Evolutionary conservation across 2,113 vertebrate genomes (phyloP), one percentile per base, ranked within the genome.

Genomic region (Proteles cristata): DNA sequence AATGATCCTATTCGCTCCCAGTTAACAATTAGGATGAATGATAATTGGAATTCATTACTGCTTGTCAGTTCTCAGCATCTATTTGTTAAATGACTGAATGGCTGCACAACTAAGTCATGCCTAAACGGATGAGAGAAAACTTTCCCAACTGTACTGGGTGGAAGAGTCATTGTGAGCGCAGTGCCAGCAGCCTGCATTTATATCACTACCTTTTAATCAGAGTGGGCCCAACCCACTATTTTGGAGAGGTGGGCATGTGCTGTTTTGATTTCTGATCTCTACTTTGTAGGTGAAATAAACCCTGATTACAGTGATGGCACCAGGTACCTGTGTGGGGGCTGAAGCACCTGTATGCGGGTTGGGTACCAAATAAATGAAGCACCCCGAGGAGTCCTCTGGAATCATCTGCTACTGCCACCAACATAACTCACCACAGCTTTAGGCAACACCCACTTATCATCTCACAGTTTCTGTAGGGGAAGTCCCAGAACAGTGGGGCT

Each of bases 241-340:
- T 77, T 25, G 0, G 4, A 2, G 9, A 19, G 4, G 26, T 35
- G 4, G 11, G 12, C 43, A 16, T 10, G 23, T 58, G 9, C 12
- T 90, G 12, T 55, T 68, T 66, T 90, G 63, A 79, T 88, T 77
- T 17, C 35, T 92, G 50, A 65, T 39, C 4, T 19, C 50, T 58
- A 23, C 11, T 69, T 65, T 50, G 19, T 45, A 58, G 69, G 8
- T 43, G 12, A 55, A 77, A n/a, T 19, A 65, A 88, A 33, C 14
- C 11, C 58, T n/a, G 26, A 69, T 39, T 68, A 50, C 48, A 58
- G 4, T 2, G 2, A 45, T 43, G 7, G 6, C 11, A 21, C 12
- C 6, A 81, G 33, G n/a, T 16, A 2, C 21, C 19, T 9, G 21
- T 39, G 55, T 1, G 10, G n/a, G 65, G 58, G 66, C 21, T 11